Base-by-base conservation (phyloP, 2,113 vertebrate genomes). In the Oreotragus oreotragus region DNA sequence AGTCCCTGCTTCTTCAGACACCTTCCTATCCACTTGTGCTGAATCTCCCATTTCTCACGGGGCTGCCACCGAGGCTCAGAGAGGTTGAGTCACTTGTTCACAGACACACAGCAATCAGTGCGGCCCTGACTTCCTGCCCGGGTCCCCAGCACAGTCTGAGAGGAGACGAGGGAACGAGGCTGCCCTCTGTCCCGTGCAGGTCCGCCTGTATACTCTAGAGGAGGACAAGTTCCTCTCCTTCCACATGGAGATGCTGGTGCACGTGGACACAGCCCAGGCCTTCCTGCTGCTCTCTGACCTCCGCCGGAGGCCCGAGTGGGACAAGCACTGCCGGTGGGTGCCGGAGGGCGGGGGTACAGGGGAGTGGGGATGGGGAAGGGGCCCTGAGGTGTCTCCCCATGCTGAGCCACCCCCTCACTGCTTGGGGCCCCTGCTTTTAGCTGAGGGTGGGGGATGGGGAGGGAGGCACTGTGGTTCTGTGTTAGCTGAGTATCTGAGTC, bases 171-270 rank as follows among this genome's bases (percentile, higher is more conserved):
- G 30, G 84, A 49, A n/a, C 0, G 23, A 85, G 80, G 43, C 47
- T 2, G 0, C 36, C 8, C 43, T 92, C 45, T 96, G 57, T 36
- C 87, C 17, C 17, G 0, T 2, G 5, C 97, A 99, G 99, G 99
- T 99, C 95, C 98, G 97, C 95, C 98, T 99, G 92, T 99, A 99
- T 98, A 99, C 98, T 0, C 98, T 99, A 97, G 99, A 99, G 98
- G 99, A 99, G 88, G 99, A 99, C 98, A 99, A 99, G 81, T 99
- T 99, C 98, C 98, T 99, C 84, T 99, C 99, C 88, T 99, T 99
- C 98, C 99, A 99, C 92, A 99, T 99, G 77, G 99, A 99, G 98
- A 99, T 99, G 83, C 96, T 97, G 0, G 99, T 99, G 64, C 84
- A 96, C 0, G 98, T 99, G 51, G 39, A 99, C 0, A 99, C 99